A percentile compares a stretch with the other conserved stretches of the same genome.
Conservation (phyloP, 2,888 invertebrate genomes). For the Chloromyia formosa region DNA sequence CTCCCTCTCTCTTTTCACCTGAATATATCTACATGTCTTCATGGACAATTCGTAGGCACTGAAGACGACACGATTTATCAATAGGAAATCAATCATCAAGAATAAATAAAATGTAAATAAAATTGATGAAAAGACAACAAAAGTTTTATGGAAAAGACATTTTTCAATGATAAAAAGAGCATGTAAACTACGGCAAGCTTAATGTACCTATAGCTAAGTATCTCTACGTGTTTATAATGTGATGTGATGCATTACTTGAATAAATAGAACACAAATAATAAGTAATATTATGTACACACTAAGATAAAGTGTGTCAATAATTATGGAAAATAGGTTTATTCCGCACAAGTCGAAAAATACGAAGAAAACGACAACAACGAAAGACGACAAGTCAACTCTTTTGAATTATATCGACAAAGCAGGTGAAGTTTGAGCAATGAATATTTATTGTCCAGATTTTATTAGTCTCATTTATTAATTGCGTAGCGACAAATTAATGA, state of each 20-base stretch:
- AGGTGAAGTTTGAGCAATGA: not conserved
- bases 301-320: constrained; percentile 27
- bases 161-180: not conserved
- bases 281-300: not conserved
- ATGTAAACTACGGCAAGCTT: not conserved
- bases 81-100: constrained; percentile 46
- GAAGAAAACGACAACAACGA: too few species aligned
- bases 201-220: too few species aligned
- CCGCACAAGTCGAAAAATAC: too few species aligned
- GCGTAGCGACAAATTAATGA: not conserved
- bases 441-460: not conserved
- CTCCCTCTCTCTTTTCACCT: not conserved
- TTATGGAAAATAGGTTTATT: constrained; percentile 13
- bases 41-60: not conserved
- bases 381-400: too few species aligned
- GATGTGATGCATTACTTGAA: too few species aligned
- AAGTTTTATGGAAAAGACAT: constrained; percentile 23
- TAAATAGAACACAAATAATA: too few species aligned
- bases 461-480: not conserved
- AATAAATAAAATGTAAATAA: constrained; percentile 45
- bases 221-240: too few species aligned
- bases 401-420: not conserved
- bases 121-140: constrained; percentile 31
- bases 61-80: constrained; percentile 17
- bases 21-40: not conserved